phyloP scores from a whole-genome alignment of 2,113 vertebrate species.

The Polypterus senegalus region DNA sequence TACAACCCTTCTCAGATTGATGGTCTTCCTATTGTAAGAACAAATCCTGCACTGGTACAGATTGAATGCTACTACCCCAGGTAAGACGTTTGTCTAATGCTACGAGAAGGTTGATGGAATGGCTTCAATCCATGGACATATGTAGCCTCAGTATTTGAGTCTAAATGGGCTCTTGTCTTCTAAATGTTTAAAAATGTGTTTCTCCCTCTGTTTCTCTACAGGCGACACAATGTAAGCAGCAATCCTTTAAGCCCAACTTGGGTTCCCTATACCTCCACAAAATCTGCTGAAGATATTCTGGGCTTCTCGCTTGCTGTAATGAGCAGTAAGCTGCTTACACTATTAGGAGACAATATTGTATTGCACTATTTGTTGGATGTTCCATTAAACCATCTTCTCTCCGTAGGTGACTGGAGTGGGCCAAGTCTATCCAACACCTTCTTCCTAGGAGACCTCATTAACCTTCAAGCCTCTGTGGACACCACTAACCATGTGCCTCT shows the following conservation, averaged over 20 bases:
- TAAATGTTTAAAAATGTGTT: too few relatives aligned
- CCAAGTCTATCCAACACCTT: background rate
- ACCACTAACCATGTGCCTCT: background rate
- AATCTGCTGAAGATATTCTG: background rate
- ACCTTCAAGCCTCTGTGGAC: background rate
- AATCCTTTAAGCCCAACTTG: background rate
- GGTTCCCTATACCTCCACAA: background rate
- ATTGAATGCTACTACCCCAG: background rate
- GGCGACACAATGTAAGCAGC: background rate
- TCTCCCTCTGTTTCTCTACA: background rate
- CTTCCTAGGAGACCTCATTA: slow-evolving; percentile 1
- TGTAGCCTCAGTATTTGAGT: too few relatives aligned
- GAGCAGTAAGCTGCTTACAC: background rate
- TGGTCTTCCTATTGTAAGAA: background rate
- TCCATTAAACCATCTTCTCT: background rate
- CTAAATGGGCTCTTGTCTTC: too few relatives aligned
- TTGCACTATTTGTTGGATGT: background rate
- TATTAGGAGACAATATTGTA: background rate
- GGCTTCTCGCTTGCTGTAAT: background rate
- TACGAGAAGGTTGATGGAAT: too few relatives aligned
- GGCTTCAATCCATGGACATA: too few relatives aligned
- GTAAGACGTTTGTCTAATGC: too few relatives aligned
- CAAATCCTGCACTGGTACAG: background rate
- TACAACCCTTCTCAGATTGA: background rate
- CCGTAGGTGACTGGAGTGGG: background rate